A percentile compares a stretch with the other conserved stretches of the same genome.
phyloP scores from a whole-genome alignment of 2,888 invertebrate genomes.

The Sipunculus nudus region DNA sequence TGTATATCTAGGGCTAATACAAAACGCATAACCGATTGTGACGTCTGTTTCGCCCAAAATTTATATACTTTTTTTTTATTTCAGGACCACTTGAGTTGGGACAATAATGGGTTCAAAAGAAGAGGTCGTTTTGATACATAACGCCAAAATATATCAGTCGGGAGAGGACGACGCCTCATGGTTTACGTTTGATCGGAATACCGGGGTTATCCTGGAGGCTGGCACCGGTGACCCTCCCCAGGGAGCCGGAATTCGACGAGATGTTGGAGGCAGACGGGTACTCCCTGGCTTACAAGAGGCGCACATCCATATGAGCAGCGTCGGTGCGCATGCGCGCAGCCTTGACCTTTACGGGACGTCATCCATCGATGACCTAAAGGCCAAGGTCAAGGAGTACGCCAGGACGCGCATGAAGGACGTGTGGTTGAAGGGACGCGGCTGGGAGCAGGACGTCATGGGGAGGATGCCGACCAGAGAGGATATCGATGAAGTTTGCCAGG shows the following conservation, averaged over 20 bases:
- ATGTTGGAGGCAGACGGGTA: conserved; percentile 14
- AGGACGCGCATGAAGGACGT: conserved; percentile 2
- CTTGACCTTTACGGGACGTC: conserved; percentile 6
- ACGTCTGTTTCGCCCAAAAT: too few relatives aligned
- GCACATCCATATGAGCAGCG: conserved; percentile 31
- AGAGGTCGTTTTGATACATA: conserved; percentile 23
- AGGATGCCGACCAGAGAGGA: conserved; percentile 32
- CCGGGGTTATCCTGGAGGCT: conserved; percentile 15
- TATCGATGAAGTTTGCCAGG: conserved; percentile 31
- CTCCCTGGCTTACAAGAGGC: conserved; percentile 39
- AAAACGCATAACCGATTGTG: too few relatives aligned
- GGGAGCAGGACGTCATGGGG: conserved; percentile 36
- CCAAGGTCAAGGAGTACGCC: conserved; percentile 4
- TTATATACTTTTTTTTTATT: too few relatives aligned
- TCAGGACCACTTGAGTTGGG: too few relatives aligned
- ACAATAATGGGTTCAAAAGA: too few relatives aligned
- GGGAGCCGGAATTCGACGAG: background rate
- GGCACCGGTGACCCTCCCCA: conserved; percentile 9
- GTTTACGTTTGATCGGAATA: conserved; percentile 23
- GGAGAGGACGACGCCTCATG: conserved; percentile 13
- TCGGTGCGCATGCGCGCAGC: conserved; percentile 5
- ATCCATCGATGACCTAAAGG: conserved; percentile 12
- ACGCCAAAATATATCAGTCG: conserved; percentile 30
- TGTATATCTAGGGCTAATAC: too few relatives aligned
- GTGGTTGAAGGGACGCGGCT: conserved; percentile 25